A percentile compares a stretch with the other conserved stretches of the same genome.
Conservation (phyloP, 1,140 invertebrate genomes). For the Atta texana region DNA sequence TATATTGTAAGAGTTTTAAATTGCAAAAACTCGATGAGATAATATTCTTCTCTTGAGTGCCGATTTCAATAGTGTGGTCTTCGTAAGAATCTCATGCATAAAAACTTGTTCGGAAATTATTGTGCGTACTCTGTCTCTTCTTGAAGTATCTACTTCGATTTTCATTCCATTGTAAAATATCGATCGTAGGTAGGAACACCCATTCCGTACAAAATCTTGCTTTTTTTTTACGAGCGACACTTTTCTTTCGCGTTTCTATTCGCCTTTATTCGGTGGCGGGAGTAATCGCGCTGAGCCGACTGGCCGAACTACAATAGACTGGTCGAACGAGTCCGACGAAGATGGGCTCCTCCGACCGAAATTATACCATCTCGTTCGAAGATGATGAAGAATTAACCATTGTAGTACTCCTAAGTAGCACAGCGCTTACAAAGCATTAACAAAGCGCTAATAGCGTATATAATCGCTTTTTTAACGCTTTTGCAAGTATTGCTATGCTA, state of each 20-base stretch:
- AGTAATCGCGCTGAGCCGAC: constrained; percentile 41
- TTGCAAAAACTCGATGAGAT: constrained; percentile 12
- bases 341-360: too few relatives aligned
- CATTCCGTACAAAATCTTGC: neutral
- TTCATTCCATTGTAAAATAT: constrained; percentile 41
- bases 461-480: too few relatives aligned
- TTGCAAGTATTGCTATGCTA: too few relatives aligned
- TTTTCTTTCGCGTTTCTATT: constrained; percentile 15
- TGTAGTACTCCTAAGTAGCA: too few relatives aligned
- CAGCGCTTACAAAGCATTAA: too few relatives aligned
- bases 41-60: neutral
- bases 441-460: too few relatives aligned
- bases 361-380: too few relatives aligned
- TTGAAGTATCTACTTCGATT: constrained; percentile 30
- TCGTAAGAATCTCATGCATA: constrained; percentile 31
- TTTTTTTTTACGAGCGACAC: constrained; percentile 44
- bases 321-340: too few relatives aligned
- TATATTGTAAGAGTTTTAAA: constrained; percentile 20
- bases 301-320: neutral
- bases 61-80: neutral
- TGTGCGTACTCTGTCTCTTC: neutral
- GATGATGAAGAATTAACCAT: too few relatives aligned
- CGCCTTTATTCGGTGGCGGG: neutral
- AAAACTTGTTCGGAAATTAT: constrained; percentile 40
- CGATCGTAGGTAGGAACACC: constrained; percentile 17